Percentiles rank a stretch among this genome's conserved stretches.
These are phyloP conservation scores for Drosophila subobscura DNA, from an alignment of 1,140 invertebrate genomes.

Conservation along the genomic window DNA sequence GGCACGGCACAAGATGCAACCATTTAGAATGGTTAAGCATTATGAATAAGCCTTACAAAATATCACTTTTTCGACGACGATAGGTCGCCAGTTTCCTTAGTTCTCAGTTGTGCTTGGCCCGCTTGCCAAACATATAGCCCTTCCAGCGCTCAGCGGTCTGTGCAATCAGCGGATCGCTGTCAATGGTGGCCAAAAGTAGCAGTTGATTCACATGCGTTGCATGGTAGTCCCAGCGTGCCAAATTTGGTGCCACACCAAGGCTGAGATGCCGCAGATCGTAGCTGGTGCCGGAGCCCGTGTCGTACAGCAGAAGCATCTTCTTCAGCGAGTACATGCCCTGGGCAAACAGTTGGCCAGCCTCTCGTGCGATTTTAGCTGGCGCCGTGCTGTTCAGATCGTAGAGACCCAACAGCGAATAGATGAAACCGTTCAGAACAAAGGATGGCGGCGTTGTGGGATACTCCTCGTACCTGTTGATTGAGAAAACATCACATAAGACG, in stretches of 20 bases:
- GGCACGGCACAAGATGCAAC: constrained; percentile 41
- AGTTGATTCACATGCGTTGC: constrained; percentile 99
- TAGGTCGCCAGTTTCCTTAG: constrained; percentile 62
- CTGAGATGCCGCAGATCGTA: constrained; percentile 98
- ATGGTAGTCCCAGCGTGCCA: constrained; percentile 98
- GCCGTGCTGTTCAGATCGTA: constrained; percentile 94
- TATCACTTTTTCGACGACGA: constrained; percentile 51
- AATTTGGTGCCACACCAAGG: constrained; percentile 94
- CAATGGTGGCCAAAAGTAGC: constrained; percentile 93
- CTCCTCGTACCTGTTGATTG: constrained; percentile 95
- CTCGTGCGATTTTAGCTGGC: constrained; percentile 86
- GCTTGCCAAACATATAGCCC: constrained; percentile 97
- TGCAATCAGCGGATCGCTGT: constrained; percentile 92
- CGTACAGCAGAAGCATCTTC: constrained; percentile 94
- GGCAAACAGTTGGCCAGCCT: constrained; percentile 91
- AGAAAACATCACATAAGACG: not conserved
- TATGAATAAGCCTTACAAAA: constrained; percentile 43
- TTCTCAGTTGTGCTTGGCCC: constrained; percentile 92
- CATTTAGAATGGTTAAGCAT: constrained; percentile 63
- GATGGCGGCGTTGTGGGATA: constrained; percentile 97
- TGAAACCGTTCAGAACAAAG: constrained; percentile 99
- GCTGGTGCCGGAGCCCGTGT: constrained; percentile 97
- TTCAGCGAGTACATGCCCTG: constrained; percentile 95
- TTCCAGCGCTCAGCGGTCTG: constrained; percentile 96
- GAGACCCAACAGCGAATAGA: constrained; percentile 97